Evolutionary conservation across 2,888 invertebrate species (phyloP), one percentile per base, ranked within the genome.

Genomic region (Willowsia nigromaculata): DNA sequence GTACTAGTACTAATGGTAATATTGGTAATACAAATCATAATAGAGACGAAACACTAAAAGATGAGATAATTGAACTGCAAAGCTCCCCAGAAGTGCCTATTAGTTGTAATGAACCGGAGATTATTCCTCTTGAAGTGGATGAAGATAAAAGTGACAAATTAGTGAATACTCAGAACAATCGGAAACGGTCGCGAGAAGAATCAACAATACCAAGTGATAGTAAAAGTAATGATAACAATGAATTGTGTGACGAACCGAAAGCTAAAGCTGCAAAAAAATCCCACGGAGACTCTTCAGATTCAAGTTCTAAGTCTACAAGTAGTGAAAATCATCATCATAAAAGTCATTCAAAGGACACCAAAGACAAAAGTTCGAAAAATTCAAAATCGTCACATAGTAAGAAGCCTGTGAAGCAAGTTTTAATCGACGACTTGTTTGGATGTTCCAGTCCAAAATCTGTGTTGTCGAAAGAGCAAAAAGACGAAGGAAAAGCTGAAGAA

Each of bases 141-240:
- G 94, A 94, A 37, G 92, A 92, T 33, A n/a, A 18, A 18, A 40
- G 25, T 25, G 47, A 47, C 37, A 37, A 30, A 43, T 15, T 1
- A 5, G 43, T 13, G 6, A 93, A 93, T 65, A 33, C 33, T 59
- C 50, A 86, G 85, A 81, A 84, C 40, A 56, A 90, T 82, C 11
- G 94, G 94, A 91, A 90, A 82, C 76, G 87, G 89, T 83, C 74
- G 2, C 68, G 89, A 74, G 87, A 90, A 83, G 78, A 62, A 50
- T 13, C 18, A 2, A 2, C 43, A 47, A 5, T 30, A 1, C 1
- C 40, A 6, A 7, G 1, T 30, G 43, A 11, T 11, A 37, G 15
- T 27, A 2, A 33, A n/a, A 22, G 18, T 27, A 22, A 27, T 68
- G 43, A 43, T 56, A 53, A 68, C 15, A n/a, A 56, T 27, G 90